These are phyloP conservation scores for Abscondita cerata DNA, from an alignment of 2,888 invertebrate species.

Conservation along the genomic window DNA sequence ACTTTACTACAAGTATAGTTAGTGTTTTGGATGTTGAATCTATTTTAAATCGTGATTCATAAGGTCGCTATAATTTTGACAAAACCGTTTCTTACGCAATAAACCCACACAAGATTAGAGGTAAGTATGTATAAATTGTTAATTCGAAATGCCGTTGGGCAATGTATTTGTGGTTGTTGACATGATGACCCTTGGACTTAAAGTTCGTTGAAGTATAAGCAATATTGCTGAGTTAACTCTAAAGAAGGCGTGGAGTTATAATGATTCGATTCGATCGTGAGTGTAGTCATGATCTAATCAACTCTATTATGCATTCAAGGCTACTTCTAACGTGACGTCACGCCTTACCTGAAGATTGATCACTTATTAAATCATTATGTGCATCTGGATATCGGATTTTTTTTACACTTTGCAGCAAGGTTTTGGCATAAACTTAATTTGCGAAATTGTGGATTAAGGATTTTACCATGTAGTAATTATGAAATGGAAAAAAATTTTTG, in stretches of 20 bases:
- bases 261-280: slow-evolving; percentile 39
- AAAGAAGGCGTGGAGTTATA: slow-evolving; percentile 34
- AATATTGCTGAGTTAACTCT: slow-evolving; percentile 17
- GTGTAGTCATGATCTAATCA: slow-evolving; percentile 44
- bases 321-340: slow-evolving; percentile 47
- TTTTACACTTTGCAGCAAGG: slow-evolving; percentile 43
- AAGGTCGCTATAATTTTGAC: background rate
- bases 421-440: background rate
- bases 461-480: background rate
- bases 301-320: slow-evolving; percentile 45
- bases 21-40: no score
- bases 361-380: slow-evolving; percentile 49
- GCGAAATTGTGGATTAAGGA: background rate
- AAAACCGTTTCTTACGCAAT: slow-evolving; percentile 1
- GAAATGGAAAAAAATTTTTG: slow-evolving; percentile 28
- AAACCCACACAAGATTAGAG: slow-evolving; percentile 11
- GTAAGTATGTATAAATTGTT: slow-evolving; percentile 8
- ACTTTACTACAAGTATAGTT: no score
- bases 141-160: slow-evolving; percentile 14
- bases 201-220: slow-evolving; percentile 10
- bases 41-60: background rate
- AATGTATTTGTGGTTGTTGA: slow-evolving; percentile 22
- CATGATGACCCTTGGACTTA: slow-evolving; percentile 20
- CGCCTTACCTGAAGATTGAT: slow-evolving; percentile 42
- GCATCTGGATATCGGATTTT: slow-evolving; percentile 48